Conservation (phyloP, 2,888 invertebrate genomes). For the Stomorhina lunata region DNA sequence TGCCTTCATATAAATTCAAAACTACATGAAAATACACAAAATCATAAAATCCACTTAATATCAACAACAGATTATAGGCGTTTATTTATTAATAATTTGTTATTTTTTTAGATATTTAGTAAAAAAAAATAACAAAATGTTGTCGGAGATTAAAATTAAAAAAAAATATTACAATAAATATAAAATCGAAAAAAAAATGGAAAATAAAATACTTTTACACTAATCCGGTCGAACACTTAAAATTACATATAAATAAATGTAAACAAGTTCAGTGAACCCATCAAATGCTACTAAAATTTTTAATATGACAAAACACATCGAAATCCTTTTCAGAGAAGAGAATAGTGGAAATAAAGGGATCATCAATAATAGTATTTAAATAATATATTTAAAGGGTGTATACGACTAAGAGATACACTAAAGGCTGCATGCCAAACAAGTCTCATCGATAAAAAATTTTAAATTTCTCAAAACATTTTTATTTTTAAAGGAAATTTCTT, state of each 20-base stretch:
- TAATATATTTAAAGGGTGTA: too few relatives aligned
- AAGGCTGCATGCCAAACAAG: too few relatives aligned
- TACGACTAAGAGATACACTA: too few relatives aligned
- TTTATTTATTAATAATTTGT: conserved; percentile 49
- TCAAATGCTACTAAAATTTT: conserved; percentile 15
- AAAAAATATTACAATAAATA: not conserved
- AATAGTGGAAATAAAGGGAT: too few relatives aligned
- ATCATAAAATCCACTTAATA: conserved; percentile 54
- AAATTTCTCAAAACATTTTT: too few relatives aligned
- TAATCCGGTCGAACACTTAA: conserved; percentile 38
- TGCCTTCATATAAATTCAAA: conserved; percentile 6
- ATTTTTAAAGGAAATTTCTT: too few relatives aligned
- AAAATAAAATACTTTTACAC: conserved; percentile 11
- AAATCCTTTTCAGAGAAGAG: too few relatives aligned
- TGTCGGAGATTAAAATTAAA: conserved; percentile 1
- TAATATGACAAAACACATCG: too few relatives aligned
- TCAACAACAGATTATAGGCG: conserved; percentile 56
- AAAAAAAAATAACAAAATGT: conserved; percentile 8
- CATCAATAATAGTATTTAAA: conserved; percentile 43
- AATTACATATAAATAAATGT: too few relatives aligned
- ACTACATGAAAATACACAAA: not conserved
- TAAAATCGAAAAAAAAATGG: not conserved
- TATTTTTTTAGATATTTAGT: conserved; percentile 26
- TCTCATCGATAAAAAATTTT: too few relatives aligned
- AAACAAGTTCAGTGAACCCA: conserved; percentile 43